phyloP scores from a whole-genome alignment of 2,888 invertebrate species.

The Apodemia mormo region DNA sequence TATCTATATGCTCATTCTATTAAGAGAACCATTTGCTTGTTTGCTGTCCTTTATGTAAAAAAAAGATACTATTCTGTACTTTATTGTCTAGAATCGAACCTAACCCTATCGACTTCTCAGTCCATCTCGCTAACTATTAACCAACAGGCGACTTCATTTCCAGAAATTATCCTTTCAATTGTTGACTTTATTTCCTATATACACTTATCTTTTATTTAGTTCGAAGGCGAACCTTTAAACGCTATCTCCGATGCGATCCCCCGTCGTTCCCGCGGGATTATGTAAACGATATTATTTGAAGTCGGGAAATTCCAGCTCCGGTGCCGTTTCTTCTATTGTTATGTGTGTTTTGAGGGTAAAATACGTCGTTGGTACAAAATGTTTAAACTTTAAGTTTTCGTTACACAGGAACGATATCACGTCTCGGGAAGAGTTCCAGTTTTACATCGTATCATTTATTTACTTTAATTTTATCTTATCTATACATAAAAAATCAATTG shows the following conservation, averaged over 20 bases:
- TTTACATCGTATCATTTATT: too few relatives aligned
- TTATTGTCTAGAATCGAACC: not conserved
- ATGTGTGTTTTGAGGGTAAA: conserved; percentile 8
- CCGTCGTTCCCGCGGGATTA: conserved; percentile 8
- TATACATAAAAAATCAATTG: too few relatives aligned
- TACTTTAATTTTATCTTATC: too few relatives aligned
- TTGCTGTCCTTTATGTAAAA: too few relatives aligned
- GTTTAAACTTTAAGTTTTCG: not conserved
- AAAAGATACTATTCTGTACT: too few relatives aligned
- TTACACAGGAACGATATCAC: not conserved
- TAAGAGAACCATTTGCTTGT: too few relatives aligned
- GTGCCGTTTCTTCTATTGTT: conserved; percentile 6
- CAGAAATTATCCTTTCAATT: not conserved
- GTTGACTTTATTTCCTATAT: conserved; percentile 1
- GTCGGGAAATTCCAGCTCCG: not conserved
- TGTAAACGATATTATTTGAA: conserved; percentile 18
- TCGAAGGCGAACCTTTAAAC: not conserved
- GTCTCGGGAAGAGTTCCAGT: too few relatives aligned
- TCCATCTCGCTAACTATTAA: not conserved
- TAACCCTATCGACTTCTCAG: not conserved
- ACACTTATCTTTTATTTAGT: conserved; percentile 5
- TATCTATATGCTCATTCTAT: too few relatives aligned
- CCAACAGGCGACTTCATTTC: not conserved
- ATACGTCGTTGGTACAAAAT: not conserved
- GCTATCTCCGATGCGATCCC: conserved; percentile 10